Evolutionary conservation across 1,140 invertebrate species (phyloP).

Genomic region (Protaetia brevitarsis): DNA sequence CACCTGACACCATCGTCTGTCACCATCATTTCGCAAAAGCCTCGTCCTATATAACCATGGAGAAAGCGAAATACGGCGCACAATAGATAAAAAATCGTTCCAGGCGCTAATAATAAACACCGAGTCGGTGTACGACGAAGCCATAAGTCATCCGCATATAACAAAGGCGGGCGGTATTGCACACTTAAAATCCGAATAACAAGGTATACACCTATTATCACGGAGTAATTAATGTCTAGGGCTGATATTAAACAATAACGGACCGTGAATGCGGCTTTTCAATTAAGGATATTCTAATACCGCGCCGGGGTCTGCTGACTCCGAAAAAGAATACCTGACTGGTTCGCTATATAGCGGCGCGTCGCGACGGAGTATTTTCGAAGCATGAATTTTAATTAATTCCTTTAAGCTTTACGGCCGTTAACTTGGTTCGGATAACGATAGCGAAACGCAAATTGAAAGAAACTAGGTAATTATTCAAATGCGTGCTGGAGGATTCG

Average conservation of each 20-base stretch:
- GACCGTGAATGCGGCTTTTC: background rate
- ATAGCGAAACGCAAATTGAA: background rate
- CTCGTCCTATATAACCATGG: background rate
- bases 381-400: conserved; percentile 12
- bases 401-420: background rate
- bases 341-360: too few species aligned
- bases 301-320: too few species aligned
- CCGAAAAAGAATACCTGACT: too few species aligned
- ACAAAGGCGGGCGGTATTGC: conserved; percentile 1
- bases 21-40: too few species aligned
- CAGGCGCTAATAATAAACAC: background rate
- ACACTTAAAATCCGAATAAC: conserved; percentile 9
- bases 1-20: too few species aligned
- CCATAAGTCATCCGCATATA: conserved; percentile 9
- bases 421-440: background rate
- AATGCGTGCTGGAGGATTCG: background rate
- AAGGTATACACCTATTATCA: conserved; percentile 2
- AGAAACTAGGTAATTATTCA: background rate
- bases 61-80: background rate
- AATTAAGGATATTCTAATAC: too few species aligned
- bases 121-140: background rate
- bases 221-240: background rate
- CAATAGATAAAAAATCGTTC: conserved; percentile 6
- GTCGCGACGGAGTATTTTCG: too few species aligned
- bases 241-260: conserved; percentile 8